Evolutionary conservation across 2,797 vertebrate species (phyloP), one percentile per base, ranked within the genome.

Genomic region (Malacoctenus gilli): DNA sequence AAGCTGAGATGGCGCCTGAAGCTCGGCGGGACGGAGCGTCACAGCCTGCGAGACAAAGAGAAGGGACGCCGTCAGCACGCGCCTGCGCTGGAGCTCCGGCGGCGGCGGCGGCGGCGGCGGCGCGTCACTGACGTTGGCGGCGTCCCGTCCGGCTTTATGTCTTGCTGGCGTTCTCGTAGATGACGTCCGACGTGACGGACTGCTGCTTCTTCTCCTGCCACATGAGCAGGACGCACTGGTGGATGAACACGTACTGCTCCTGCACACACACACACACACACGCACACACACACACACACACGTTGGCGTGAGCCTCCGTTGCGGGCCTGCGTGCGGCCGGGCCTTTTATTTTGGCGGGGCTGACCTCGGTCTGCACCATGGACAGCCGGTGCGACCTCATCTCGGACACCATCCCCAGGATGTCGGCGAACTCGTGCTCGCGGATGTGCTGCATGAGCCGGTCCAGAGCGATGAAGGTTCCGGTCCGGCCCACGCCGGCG

Each of bases 211-310:
- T 97, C 93, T 95, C 96, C 72, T 92, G 92, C 95, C 96, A 98
- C 95, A 98, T 95, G 48, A 98, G 75, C 44, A 96, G 92, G 66
- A 97, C 94, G 9, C 97, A 99, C 86, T 97, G 96, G 57, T 99
- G 97, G 77, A 99, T 96, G 80, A 99, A 98, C 57, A 98, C 94
- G 36, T 95, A 98, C 87, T 99, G 96, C 66, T 99, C 97, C 97
- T 99, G 71, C 3, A 46, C 3, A 48, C 18, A 40, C 38, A 40
- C n/a, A 37, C 35, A n/a, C 11, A 34, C 4, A 40, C 10, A 42
- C 5, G 15, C 25, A 28, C 25, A 28, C 25, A 28, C 25, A 28
- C 25, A 28, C 25, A 28, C 25, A 28, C 25, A 28, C 25, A 28
- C 25, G n/a, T n/a, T n/a, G n/a, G n/a, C n/a, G n/a, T n/a, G n/a